phyloP scores from a whole-genome alignment of 1,140 invertebrate species.

The Dendrolimus punctatus region DNA sequence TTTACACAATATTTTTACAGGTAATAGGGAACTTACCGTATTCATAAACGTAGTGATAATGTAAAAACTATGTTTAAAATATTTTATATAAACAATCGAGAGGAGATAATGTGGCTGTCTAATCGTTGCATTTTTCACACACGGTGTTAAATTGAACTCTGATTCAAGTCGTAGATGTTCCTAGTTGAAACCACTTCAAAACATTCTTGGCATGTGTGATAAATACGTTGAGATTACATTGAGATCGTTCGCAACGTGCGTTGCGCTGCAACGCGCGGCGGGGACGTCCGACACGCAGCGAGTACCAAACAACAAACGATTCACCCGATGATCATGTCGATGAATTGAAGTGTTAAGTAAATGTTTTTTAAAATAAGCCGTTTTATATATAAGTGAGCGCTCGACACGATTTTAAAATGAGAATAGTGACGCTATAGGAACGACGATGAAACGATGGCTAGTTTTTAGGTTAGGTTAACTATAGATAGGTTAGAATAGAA shows the following conservation, averaged over 20 bases:
- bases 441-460: slow-evolving; percentile 50
- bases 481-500: slow-evolving; percentile 68
- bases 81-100: slow-evolving; percentile 59
- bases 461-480: slow-evolving; percentile 54
- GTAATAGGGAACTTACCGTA: slow-evolving; percentile 65
- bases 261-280: slow-evolving; percentile 2
- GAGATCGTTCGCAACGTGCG: neutral
- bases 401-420: slow-evolving; percentile 42
- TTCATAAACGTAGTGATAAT: slow-evolving; percentile 64
- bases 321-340: slow-evolving; percentile 54
- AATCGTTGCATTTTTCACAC: slow-evolving; percentile 66
- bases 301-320: slow-evolving; percentile 58
- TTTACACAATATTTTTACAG: slow-evolving; percentile 69
- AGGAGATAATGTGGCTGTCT: slow-evolving; percentile 61
- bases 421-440: slow-evolving; percentile 41
- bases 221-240: slow-evolving; percentile 45
- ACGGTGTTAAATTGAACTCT: slow-evolving; percentile 43
- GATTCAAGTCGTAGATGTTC: slow-evolving; percentile 57
- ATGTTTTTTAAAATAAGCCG: slow-evolving; percentile 64
- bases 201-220: slow-evolving; percentile 51
- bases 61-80: slow-evolving; percentile 53
- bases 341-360: slow-evolving; percentile 62
- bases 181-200: slow-evolving; percentile 54
- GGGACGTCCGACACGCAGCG: slow-evolving; percentile 18
- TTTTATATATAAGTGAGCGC: slow-evolving; percentile 54